phyloP scores from a whole-genome alignment of 1,140 invertebrate genomes.

The Drosophila nasuta region DNA sequence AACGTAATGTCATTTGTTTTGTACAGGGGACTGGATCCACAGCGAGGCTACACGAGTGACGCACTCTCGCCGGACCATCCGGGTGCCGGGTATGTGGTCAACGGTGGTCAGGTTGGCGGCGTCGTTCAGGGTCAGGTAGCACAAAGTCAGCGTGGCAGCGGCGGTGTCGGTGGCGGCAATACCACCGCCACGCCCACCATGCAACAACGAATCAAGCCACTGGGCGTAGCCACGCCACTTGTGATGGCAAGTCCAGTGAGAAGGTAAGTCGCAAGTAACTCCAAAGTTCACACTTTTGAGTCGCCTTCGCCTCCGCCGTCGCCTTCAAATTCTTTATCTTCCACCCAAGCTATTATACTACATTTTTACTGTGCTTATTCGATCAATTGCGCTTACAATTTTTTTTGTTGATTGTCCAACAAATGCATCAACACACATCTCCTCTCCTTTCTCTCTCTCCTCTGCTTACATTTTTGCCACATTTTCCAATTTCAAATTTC shows the following conservation, averaged over 20 bases:
- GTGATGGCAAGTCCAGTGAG: conserved; percentile 93
- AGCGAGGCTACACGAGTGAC: conserved; percentile 90
- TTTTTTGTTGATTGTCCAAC: too few species aligned
- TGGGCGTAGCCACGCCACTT: conserved; percentile 94
- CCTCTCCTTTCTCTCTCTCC: neutral
- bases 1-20: conserved; percentile 7
- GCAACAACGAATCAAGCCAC: conserved; percentile 94
- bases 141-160: conserved; percentile 60
- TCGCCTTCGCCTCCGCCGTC: neutral
- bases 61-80: conserved; percentile 87
- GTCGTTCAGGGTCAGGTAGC: conserved; percentile 48
- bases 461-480: neutral
- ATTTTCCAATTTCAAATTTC: neutral
- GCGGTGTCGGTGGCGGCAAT: conserved; percentile 69
- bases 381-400: too few species aligned
- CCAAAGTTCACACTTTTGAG: too few species aligned
- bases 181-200: conserved; percentile 89
- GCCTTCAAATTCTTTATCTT: neutral
- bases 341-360: too few species aligned
- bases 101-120: conserved; percentile 53
- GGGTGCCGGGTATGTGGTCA: conserved; percentile 58
- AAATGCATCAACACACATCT: too few species aligned
- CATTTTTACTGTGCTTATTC: too few species aligned
- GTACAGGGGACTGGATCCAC: conserved; percentile 87
- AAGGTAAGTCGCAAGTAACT: conserved; percentile 87